Percentiles rank a stretch among this genome's conserved stretches.
Evolutionary conservation across 2,113 vertebrate species (phyloP).

Genomic region (Entosphenus tridentatus): DNA sequence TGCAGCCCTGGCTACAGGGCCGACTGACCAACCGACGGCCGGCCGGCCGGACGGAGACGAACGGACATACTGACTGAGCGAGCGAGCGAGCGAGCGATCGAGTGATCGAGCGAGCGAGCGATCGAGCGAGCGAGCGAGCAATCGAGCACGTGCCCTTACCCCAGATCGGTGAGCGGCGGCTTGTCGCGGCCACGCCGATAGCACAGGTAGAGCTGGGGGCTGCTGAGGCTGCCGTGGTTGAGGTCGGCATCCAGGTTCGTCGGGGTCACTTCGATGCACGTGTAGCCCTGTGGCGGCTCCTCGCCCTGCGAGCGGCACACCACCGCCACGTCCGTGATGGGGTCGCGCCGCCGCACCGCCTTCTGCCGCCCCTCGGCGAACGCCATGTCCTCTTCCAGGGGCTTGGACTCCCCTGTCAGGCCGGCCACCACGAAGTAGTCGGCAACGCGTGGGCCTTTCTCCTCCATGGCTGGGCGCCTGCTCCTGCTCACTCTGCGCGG

Average conservation of each 20-base stretch:
- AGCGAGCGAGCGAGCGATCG: background rate
- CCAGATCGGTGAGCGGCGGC: slow-evolving; percentile 62
- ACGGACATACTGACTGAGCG: background rate
- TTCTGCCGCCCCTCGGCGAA: slow-evolving; percentile 51
- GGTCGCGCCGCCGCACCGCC: slow-evolving; percentile 57
- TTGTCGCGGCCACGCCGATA: slow-evolving; percentile 65
- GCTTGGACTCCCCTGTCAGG: slow-evolving; percentile 59
- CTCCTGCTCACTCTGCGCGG: slow-evolving; percentile 94
- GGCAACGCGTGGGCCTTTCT: slow-evolving; percentile 78
- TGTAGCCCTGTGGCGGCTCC: slow-evolving; percentile 70
- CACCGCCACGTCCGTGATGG: slow-evolving; percentile 77
- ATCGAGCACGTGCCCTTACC: slow-evolving; percentile 22
- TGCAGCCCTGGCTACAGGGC: too few species aligned
- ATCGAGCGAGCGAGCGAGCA: background rate
- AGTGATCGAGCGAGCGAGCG: background rate
- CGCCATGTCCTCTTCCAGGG: slow-evolving; percentile 55
- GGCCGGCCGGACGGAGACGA: background rate
- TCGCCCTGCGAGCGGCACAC: slow-evolving; percentile 78
- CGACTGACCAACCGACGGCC: too few species aligned
- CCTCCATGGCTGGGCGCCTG: slow-evolving; percentile 37
- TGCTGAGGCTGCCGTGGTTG: slow-evolving; percentile 90
- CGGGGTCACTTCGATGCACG: slow-evolving; percentile 66
- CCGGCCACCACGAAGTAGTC: slow-evolving; percentile 97
- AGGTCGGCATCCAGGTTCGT: slow-evolving; percentile 73
- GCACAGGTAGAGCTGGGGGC: slow-evolving; percentile 81